Base-by-base conservation (phyloP, 2,797 vertebrate species). In the Centroberyx gerrardi region DNA sequence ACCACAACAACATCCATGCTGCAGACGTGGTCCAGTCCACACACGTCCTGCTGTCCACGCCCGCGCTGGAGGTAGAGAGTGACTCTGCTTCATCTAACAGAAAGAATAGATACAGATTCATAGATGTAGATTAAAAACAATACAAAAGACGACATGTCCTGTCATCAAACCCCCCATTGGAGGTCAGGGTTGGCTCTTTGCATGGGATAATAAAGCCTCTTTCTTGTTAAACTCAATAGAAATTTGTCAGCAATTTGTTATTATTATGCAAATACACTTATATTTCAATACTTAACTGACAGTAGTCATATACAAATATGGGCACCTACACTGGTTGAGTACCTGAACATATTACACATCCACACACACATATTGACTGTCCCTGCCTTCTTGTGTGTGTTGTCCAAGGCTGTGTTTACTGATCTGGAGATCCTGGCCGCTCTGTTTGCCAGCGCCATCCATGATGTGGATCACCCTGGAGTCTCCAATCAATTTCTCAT, bases 401-500 rank as follows among this genome's bases (percentile, higher is more conserved):
- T 48, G 31, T 79, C 49, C 38, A 62, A 98, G 97, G 97, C 96
- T 6, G 97, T 99, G 53, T 98, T 99, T 90, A 98, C 97, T 0
- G 97, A 98, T 82, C 92, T 99, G 81, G 97, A 99, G 93, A 95
- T 99, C 88, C 87, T 98, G 75, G 97, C 97, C 0, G 97, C 97
- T 40, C 94, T 98, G 84, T 99, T 98, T 0, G 97, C 97, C 36
- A 96, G 97, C 0, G 96, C 97, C 68, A 97, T 99, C 89, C 97
- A 99, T 1, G 97, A 99, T 0, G 97, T 98, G 5, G 97, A 99
- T 84, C 97, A 98, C 60, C 97, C 97, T 0, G 97, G 97, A 2
- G 97, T 98, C 53, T 98, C 97, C 82, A 99, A 99, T 90, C 97
- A 97, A 92, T 99, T 99, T 80, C 97, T 98, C 91, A 97, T 99